Evolutionary conservation across 1,140 invertebrate species (phyloP).

Genomic region (Grapholita molesta): DNA sequence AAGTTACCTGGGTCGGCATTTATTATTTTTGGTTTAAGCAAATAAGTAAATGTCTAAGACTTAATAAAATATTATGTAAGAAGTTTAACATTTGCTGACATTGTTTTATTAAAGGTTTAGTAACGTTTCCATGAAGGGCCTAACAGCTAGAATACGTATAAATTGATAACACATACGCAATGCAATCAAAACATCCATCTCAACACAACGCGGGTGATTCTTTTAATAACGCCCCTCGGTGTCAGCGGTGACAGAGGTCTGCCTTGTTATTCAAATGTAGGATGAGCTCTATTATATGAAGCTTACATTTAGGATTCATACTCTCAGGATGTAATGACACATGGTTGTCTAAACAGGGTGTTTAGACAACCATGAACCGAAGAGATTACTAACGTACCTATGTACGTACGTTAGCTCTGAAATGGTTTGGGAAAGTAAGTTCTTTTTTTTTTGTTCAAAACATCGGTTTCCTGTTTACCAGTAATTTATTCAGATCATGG

Average conservation of each 20-base stretch:
- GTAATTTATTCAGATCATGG: no score
- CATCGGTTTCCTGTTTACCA: no score
- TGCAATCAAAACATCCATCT: neutral
- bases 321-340: neutral
- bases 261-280: conserved; percentile 6
- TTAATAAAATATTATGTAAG: no score
- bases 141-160: neutral
- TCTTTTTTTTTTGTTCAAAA: no score
- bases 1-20: no score
- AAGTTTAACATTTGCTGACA: no score
- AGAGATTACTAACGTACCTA: neutral
- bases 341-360: neutral
- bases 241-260: conserved; percentile 10
- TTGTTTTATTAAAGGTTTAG: no score
- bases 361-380: neutral
- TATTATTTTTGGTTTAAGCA: no score
- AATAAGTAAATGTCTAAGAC: no score
- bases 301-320: neutral
- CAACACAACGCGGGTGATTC: neutral
- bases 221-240: neutral
- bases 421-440: neutral
- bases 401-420: neutral
- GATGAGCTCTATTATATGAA: neutral
- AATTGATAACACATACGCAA: neutral
- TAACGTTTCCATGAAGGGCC: no score